Percentiles rank a stretch among this genome's conserved stretches.
Evolutionary conservation across 2,888 invertebrate species (phyloP).

Genomic region (Notocelia uddmanniana): DNA sequence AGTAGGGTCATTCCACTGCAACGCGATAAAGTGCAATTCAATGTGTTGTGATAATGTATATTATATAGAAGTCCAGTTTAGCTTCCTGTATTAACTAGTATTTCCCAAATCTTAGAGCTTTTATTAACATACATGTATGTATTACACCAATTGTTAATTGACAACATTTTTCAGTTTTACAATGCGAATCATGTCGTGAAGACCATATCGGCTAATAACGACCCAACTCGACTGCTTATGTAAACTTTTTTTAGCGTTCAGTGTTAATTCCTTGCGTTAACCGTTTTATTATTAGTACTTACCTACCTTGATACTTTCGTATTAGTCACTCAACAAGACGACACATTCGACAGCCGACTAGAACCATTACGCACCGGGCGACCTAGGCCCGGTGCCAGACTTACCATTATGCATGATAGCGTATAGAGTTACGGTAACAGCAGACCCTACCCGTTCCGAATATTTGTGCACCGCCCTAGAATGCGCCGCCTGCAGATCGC

Average conservation of each 20-base stretch:
- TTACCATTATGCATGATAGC: slow-evolving; percentile 40
- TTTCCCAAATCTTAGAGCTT: background rate
- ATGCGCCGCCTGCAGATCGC: too few relatives aligned
- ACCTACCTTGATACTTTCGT: background rate
- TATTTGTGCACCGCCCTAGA: too few relatives aligned
- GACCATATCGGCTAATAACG: background rate
- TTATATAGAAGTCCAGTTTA: background rate
- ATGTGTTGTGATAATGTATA: background rate
- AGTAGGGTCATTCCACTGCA: background rate
- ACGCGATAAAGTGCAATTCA: background rate
- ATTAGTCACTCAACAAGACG: background rate
- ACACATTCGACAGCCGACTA: background rate
- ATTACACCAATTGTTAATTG: background rate
- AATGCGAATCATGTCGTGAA: background rate
- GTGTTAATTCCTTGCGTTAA: background rate
- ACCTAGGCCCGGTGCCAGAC: slow-evolving; percentile 58
- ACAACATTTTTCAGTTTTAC: background rate
- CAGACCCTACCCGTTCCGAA: slow-evolving; percentile 3
- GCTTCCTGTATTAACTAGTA: background rate
- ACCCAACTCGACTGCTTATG: background rate
- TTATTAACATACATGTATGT: background rate
- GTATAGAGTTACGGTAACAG: slow-evolving; percentile 34
- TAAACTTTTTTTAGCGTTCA: background rate
- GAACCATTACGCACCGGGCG: slow-evolving; percentile 47
- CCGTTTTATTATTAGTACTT: background rate